Conservation (phyloP, 1,140 invertebrate species). For the Apis mellifera region Amel_HAv3.1 CM009941.2:41501-42000, state of each 20-base stretch:
- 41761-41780: slow-evolving; percentile 48
- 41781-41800: slow-evolving; percentile 43
- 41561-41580: not conserved
- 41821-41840: slow-evolving; percentile 39
- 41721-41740: slow-evolving; percentile 20
- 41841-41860: not conserved
- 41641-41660: not conserved
- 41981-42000: not conserved
- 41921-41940: slow-evolving; percentile 13
- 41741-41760: not conserved
- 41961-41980: slow-evolving; percentile 16
- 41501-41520: slow-evolving; percentile 16
- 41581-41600: slow-evolving; percentile 38
- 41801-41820: slow-evolving; percentile 54
- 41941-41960: slow-evolving; percentile 36
- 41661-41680: slow-evolving; percentile 56
- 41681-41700: not conserved
- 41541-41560: slow-evolving; percentile 25
- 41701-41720: not conserved
- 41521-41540: slow-evolving; percentile 19
- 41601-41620: slow-evolving; percentile 46
- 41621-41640: slow-evolving; percentile 40
- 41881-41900: slow-evolving; percentile 36
- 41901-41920: slow-evolving; percentile 19
- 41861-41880: slow-evolving; percentile 13